Evolutionary conservation across 2,113 vertebrate species (phyloP), one percentile per base, ranked within the genome.

Genomic region (Dromiciops gliroides): DNA sequence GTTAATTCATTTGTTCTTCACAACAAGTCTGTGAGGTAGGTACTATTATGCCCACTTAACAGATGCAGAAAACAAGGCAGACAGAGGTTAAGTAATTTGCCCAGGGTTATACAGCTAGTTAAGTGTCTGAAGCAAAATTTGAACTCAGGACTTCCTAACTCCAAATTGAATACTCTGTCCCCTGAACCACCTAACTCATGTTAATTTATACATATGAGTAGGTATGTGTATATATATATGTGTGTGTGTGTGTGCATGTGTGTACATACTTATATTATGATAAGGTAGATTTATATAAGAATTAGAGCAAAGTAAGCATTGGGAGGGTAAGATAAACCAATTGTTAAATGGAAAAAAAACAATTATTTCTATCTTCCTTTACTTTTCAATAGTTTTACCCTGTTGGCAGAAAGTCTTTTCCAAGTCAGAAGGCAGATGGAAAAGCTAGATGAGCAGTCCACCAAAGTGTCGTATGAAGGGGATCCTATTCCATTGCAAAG

Each of bases 371-470:
- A 94, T 95, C 23, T 50, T 95, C 92, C 89, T 94, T 96, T 97
- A 50, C 93, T 91, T 92, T 97, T 96, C 44, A 88, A 92, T 90
- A 99, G 99, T 98, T 99, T 99, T 83, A 99, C 99, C 0, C 97
- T 99, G 94, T 97, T 99, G 92, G 99, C 99, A 91, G 99, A 99
- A 98, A 99, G 99, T 98, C 99, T 99, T n/a, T 99, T 99, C 97
- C 99, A 99, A 98, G 99, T 99, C 90, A 99, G 99, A 98, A 98
- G 99, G 67, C 99, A 99, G 96, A 96, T 99, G 93, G 99, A 99
- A 98, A 99, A 99, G 96, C 98, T 99, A 96, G 99, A 99, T 0
- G 99, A 99, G 14, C 99, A 99, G 37, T 98, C 99, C 50, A 98
- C 99, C 50, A 99, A 99, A 93, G 99, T 99, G 96, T 99, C 99